Base-by-base conservation (phyloP, 2,888 invertebrate genomes). In the Flexamia atlantica region DNA sequence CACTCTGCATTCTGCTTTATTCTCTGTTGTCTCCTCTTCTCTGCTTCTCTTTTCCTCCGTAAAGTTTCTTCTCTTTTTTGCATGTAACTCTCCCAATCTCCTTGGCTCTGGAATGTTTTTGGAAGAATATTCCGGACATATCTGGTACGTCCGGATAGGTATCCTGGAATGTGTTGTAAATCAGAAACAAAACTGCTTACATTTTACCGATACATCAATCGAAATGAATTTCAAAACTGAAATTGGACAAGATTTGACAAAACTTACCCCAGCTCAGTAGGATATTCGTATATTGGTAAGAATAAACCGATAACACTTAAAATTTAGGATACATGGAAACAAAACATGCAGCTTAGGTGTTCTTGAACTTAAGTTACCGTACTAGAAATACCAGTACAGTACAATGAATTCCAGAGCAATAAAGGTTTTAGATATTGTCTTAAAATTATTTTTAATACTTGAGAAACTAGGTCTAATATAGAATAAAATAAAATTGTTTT, bases 1-100 rank as follows among this genome's bases (percentile, higher is more conserved):
- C 74, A 76, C 28, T 76, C 46, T 42, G 74, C 46, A 28, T 76
- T 76, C 40, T 76, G 74, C 50, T 46, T 42, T 14, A 76, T 76
- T 20, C 74, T 46, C 36, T 76, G 20, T 25, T 76, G 74, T 23
- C 74, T 76, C 17, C 74, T 20, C 28, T 46, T 46, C 28, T 76
- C 74, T 10, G 42, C 46, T 23, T 76, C 74, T 46, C 74, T 36
- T 20, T 76, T 76, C 46, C 46, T 20, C 10, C 25, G 14, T 20
- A 76, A 23, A 20, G n/a, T 46, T 14, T 46, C 74, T 28, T 46
- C 74, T 14, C 74, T 42, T 23, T 46, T 76, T n/a, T 7, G 14
- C 46, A 40, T 28, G 28, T 17, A 76, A 7, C 9, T 5, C 17
- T 76, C 74, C 74, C 74, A 76, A 5, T 76, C 74, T 17, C 28